phyloP scores from a whole-genome alignment of 2,113 vertebrate species.

The Cyprinus carpio region DNA sequence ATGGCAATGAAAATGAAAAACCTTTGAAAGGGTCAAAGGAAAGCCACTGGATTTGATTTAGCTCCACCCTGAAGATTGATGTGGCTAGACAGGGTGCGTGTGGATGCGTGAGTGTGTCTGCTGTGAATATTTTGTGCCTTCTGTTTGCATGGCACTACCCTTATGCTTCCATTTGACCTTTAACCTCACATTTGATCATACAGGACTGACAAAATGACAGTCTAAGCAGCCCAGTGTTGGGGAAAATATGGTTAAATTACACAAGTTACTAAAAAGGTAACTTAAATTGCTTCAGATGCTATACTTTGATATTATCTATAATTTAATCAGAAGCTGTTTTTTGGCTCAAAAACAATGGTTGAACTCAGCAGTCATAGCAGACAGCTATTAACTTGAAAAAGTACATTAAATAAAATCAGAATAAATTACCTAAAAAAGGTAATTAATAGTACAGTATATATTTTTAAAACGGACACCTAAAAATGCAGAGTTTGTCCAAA shows the following conservation, averaged over 20 bases:
- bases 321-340: neutral
- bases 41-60: slow-evolving; percentile 75
- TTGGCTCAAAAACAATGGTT: neutral
- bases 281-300: neutral
- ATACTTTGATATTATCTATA: neutral
- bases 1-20: slow-evolving; percentile 96
- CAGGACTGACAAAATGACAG: neutral
- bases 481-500: neutral
- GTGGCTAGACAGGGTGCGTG: slow-evolving; percentile 14
- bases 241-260: neutral
- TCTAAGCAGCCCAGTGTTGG: neutral
- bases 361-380: neutral
- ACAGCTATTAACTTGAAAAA: neutral
- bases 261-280: neutral
- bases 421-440: too few species aligned
- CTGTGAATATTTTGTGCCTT: slow-evolving; percentile 15
- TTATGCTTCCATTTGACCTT: slow-evolving; percentile 12
- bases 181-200: slow-evolving; percentile 4
- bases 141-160: neutral
- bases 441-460: neutral
- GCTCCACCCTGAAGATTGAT: slow-evolving; percentile 55
- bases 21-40: slow-evolving; percentile 83
- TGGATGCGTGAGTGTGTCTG: slow-evolving; percentile 15
- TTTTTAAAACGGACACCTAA: neutral
- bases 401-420: neutral